phyloP scores from a whole-genome alignment of 2,113 vertebrate genomes.

The Etheostoma spectabile region DNA sequence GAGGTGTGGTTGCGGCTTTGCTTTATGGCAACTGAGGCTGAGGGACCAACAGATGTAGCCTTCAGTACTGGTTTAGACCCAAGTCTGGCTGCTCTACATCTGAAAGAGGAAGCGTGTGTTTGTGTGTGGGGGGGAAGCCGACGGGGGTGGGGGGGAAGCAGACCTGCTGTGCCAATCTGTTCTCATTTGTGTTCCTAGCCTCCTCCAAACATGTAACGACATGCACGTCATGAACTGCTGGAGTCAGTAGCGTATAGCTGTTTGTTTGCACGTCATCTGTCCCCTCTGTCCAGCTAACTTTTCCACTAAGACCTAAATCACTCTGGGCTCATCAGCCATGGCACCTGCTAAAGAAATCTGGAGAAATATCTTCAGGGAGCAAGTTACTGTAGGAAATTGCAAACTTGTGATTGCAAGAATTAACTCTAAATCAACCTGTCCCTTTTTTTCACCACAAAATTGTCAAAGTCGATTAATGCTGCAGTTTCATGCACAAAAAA shows the following conservation, averaged over 20 bases:
- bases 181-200: constrained; percentile 61
- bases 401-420: background rate
- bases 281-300: background rate
- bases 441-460: background rate
- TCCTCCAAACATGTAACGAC: constrained; percentile 60
- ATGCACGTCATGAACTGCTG: constrained; percentile 45
- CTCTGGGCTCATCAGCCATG: background rate
- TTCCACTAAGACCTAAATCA: background rate
- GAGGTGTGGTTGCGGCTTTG: constrained; percentile 34
- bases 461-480: too few species aligned
- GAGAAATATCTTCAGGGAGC: background rate
- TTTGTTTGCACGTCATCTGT: constrained; percentile 10
- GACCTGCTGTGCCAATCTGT: constrained; percentile 71
- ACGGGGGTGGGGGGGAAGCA: background rate
- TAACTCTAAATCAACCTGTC: background rate
- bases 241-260: constrained; percentile 28
- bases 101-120: constrained; percentile 38
- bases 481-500: background rate
- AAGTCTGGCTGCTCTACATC: constrained; percentile 58
- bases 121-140: background rate
- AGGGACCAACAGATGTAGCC: constrained; percentile 67
- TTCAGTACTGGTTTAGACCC: constrained; percentile 53
- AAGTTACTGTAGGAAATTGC: background rate
- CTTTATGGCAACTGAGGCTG: constrained; percentile 11
- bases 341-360: constrained; percentile 18